Percentiles rank a stretch among this genome's conserved stretches.
These are phyloP conservation scores for Hedya salicella DNA, from an alignment of 2,888 invertebrate species.

Conservation along the genomic window DNA sequence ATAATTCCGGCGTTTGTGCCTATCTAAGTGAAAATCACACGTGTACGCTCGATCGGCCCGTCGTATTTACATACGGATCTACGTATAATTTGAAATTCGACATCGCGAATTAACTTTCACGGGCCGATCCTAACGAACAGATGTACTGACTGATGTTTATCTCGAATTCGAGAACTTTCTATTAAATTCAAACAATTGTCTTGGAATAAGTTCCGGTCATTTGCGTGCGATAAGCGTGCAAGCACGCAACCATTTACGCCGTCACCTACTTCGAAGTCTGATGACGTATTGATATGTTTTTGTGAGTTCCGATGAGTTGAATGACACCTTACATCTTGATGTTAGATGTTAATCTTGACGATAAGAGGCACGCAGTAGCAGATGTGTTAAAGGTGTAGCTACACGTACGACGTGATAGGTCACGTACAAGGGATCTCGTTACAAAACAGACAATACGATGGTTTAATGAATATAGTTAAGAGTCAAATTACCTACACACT, in stretches of 20 bases:
- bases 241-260: conserved; percentile 35
- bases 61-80: conserved; percentile 32
- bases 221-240: conserved; percentile 34
- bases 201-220: conserved; percentile 45
- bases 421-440: conserved; percentile 24
- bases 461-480: conserved; percentile 26
- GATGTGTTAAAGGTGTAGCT: conserved; percentile 19
- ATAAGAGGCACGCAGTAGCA: conserved; percentile 30
- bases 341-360: conserved; percentile 15
- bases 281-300: conserved; percentile 29
- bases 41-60: conserved; percentile 10
- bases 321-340: conserved; percentile 13
- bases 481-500: conserved; percentile 12
- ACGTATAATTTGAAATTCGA: conserved; percentile 38
- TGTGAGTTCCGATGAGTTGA: conserved; percentile 29
- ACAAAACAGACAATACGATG: conserved; percentile 28
- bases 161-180: conserved; percentile 57
- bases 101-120: conserved; percentile 51
- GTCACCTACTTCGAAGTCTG: conserved; percentile 20
- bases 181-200: conserved; percentile 50
- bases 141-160: conserved; percentile 43
- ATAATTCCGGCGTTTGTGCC: conserved; percentile 7
- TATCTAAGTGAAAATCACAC: conserved; percentile 16
- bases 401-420: conserved; percentile 19
- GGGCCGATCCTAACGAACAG: conserved; percentile 45